Evolutionary conservation across 2,888 invertebrate genomes (phyloP), one percentile per base, ranked within the genome.

Genomic region (Onchidella celtica): DNA sequence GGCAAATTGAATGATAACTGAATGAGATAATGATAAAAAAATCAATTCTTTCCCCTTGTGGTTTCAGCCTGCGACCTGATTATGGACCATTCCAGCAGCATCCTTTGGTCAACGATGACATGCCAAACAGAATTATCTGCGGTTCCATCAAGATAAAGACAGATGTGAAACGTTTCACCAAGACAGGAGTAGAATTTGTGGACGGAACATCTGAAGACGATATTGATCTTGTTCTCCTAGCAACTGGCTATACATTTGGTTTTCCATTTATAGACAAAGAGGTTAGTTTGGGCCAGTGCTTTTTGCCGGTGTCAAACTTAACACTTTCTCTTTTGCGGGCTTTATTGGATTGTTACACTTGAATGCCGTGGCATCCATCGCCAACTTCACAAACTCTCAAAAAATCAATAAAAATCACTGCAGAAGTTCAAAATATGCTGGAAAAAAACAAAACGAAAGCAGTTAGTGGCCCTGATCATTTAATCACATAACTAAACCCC

Each of bases 21-120:
- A 6, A 47, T n/a, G n/a, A n/a, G n/a, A n/a, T n/a, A n/a, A n/a
- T n/a, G n/a, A n/a, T n/a, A n/a, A n/a, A n/a, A n/a, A n/a, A n/a
- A n/a, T n/a, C n/a, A n/a, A n/a, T n/a, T n/a, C n/a, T n/a, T n/a
- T n/a, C n/a, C 47, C 47, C 47, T 32, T 57, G n/a, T 21, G 1
- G 24, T 3, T n/a, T 1, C 47, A 81, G 83, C n/a, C 84, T 94
- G 57, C 90, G 92, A 73, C 94, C 94, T 6, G 85, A 89, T 6
- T 93, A 93, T 85, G 78, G 87, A 1, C 78, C 85, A 3, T 66
- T 83, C 29, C 81, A 85, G 0, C 91, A 91, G 55, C 91, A 91
- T 79, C 93, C 94, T 0, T 92, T 92, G 74, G 91, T 94, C 9
- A 94, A 94, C 76, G 94, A 94, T 77, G 92, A 93, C 14, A 84